A percentile compares a stretch with the other conserved stretches of the same genome.
phyloP scores from a whole-genome alignment of 2,888 invertebrate genomes.

The Polyommatus iphigenia region DNA sequence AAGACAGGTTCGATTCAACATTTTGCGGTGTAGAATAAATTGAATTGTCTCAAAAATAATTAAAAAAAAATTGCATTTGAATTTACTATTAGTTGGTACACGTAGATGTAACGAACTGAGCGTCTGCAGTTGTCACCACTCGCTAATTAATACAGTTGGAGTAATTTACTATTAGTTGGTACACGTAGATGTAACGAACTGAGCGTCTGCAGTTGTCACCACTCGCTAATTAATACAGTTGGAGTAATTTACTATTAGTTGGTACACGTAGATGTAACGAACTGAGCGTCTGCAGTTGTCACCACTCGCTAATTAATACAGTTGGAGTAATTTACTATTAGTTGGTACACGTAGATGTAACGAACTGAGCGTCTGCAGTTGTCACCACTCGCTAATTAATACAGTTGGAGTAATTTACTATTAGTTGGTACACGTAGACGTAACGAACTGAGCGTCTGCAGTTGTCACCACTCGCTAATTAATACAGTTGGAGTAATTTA shows the following conservation, averaged over 20 bases:
- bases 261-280: background rate
- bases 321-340: background rate
- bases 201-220: background rate
- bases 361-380: background rate
- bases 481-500: background rate
- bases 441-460: background rate
- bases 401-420: background rate
- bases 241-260: background rate
- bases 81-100: background rate
- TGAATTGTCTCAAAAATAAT: constrained; percentile 20
- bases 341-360: background rate
- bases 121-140: background rate
- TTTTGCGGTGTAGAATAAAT: constrained; percentile 2
- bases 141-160: background rate
- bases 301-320: background rate
- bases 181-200: background rate
- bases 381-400: background rate
- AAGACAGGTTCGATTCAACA: constrained; percentile 23
- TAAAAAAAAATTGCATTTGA: background rate
- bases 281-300: background rate
- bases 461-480: background rate
- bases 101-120: background rate
- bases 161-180: background rate
- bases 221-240: constrained; percentile 1
- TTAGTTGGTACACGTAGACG: background rate